Conservation (phyloP, 2,797 vertebrate species). For the Sarcophilus harrisii region DNA sequence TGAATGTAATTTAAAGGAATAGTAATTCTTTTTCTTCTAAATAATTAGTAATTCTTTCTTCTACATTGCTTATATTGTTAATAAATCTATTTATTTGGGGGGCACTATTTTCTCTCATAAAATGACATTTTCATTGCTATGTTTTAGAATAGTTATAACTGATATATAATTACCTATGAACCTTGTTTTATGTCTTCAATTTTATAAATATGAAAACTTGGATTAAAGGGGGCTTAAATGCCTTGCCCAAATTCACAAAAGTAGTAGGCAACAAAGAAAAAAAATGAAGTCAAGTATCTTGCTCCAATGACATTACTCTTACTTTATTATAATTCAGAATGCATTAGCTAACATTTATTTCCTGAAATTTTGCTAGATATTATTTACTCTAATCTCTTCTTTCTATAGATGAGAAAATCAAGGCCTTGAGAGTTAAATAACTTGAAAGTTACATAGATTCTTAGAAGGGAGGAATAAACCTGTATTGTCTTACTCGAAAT, state of each 20-base stretch:
- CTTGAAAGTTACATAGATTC: background rate
- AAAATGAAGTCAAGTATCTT: background rate
- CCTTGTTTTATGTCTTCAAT: background rate
- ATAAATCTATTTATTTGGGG: constrained; percentile 64
- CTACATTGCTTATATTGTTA: constrained; percentile 69
- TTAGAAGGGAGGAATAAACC: background rate
- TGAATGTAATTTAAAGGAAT: constrained; percentile 69
- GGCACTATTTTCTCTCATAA: constrained; percentile 36
- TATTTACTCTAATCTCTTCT: background rate
- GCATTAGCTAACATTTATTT: background rate
- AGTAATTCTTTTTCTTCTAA: constrained; percentile 67
- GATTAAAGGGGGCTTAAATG: background rate
- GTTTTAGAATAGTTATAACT: background rate
- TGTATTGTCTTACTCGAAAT: background rate
- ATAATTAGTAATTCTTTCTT: constrained; percentile 70
- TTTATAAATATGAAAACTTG: background rate
- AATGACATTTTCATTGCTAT: background rate
- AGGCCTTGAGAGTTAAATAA: background rate
- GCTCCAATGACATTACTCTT: background rate
- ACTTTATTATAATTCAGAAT: background rate
- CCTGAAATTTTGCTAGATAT: background rate
- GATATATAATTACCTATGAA: background rate
- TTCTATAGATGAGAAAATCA: background rate
- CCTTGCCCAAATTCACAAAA: background rate
- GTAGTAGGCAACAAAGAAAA: background rate